Base-by-base conservation (phyloP, 2,888 invertebrate species). In the Drosophila mercatorum region DNA sequence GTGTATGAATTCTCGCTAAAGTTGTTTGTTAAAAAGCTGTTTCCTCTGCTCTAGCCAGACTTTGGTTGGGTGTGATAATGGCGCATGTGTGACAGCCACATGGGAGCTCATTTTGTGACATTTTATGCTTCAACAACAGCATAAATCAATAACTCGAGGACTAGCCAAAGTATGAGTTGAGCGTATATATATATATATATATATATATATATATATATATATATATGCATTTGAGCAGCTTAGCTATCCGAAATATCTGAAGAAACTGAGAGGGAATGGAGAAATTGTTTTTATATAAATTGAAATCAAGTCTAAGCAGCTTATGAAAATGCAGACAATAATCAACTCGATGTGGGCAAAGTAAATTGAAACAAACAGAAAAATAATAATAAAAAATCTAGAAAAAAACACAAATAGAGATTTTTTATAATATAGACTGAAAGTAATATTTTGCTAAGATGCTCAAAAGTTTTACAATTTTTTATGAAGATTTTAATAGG, bases 41-140 rank as follows among this genome's bases (percentile, higher is more conserved):
- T 44, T 40, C 28, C 38, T 53, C 22, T 36, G 49, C 52, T 63
- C 17, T 10, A 28, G 57, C 56, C 56, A 31, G 47, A 66, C 55
- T 65, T 56, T 36, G 44, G 44, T 17, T 40, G 75, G 56, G 53
- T 78, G 81, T 71, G 76, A 81, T 84, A 88, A 88, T 84, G 88
- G 85, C 78, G 72, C 83, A 86, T 89, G 73, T 84, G 85, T 76
- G 88, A 68, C 79, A 76, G 56, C 76, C 89, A 72, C 88, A 84
- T 72, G 83, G 76, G 82, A 76, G 66, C 87, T 79, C 62, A 68
- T 71, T 83, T 76, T 73, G 62, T 52, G 71, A 67, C 72, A 82
- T 69, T 88, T 74, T 59, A 70, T 72, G 69, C 73, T 64, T 72
- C 68, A 72, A 51, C 40, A 59, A 61, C 67, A 73, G 69, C 83